These are phyloP conservation scores for Caenorhabditis briggsae DNA, from an alignment of 1,140 invertebrate species.

Conservation along the genomic window DNA sequence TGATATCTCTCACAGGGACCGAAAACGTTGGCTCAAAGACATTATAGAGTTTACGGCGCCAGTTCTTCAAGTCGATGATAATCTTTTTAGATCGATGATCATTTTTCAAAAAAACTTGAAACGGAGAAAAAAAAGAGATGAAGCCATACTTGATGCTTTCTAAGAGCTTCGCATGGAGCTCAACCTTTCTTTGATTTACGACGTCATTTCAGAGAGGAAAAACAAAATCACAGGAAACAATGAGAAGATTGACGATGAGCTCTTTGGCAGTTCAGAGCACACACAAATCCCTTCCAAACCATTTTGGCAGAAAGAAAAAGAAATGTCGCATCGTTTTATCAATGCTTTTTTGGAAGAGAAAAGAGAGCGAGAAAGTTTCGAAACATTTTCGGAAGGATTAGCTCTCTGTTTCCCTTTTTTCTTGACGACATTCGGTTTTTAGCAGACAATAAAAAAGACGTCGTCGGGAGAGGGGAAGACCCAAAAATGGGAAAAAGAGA, in stretches of 20 bases:
- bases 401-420: neutral
- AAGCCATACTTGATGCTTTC: too few relatives aligned
- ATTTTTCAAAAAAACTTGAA: too few relatives aligned
- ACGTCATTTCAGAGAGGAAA: neutral
- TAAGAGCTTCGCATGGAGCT: neutral
- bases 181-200: slow-evolving; percentile 11
- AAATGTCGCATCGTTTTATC: neutral
- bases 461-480: neutral
- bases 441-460: slow-evolving; percentile 2
- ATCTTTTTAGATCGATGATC: too few relatives aligned
- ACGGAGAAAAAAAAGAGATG: too few relatives aligned
- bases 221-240: neutral
- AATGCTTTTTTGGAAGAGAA: neutral
- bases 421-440: neutral
- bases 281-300: neutral
- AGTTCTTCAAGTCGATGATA: too few relatives aligned
- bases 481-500: neutral
- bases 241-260: slow-evolving; percentile 27
- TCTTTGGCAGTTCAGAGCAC: slow-evolving; percentile 11
- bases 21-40: too few relatives aligned
- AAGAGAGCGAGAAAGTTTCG: slow-evolving; percentile 37
- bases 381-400: slow-evolving; percentile 47
- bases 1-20: too few relatives aligned
- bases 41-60: too few relatives aligned
- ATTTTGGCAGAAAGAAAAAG: slow-evolving; percentile 2